Conservation (phyloP, 1,140 invertebrate species). For the Drosophila biarmipes region DNA sequence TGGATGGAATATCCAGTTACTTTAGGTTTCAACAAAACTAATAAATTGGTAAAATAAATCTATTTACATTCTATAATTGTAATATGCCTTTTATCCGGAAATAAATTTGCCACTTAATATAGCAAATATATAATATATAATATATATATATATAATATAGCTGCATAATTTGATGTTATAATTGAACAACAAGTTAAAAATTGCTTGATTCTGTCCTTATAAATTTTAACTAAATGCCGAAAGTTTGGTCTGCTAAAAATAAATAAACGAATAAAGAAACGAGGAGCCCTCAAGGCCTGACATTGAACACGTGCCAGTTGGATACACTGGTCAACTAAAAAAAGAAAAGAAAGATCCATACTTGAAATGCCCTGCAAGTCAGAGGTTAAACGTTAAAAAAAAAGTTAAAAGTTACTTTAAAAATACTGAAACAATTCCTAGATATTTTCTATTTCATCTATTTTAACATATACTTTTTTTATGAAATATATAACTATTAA, state of each 20-base stretch:
- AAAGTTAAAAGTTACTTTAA: background rate
- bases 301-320: conserved; percentile 27
- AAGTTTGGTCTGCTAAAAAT: conserved; percentile 45
- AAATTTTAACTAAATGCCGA: conserved; percentile 37
- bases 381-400: background rate
- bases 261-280: conserved; percentile 17
- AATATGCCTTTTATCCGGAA: background rate
- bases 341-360: background rate
- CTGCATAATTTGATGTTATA: conserved; percentile 21
- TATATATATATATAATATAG: no score
- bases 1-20: no score
- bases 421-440: background rate
- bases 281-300: conserved; percentile 19
- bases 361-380: conserved; percentile 6
- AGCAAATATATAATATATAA: no score
- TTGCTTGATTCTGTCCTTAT: conserved; percentile 26
- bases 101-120: background rate
- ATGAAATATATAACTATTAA: background rate
- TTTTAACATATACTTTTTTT: no score
- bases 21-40: no score
- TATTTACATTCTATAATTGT: background rate
- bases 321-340: conserved; percentile 6
- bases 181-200: conserved; percentile 36
- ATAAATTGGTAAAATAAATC: no score
- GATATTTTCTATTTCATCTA: background rate